Conservation (phyloP, 2,888 invertebrate species). For the Ommatoiulus sabulosus region DNA sequence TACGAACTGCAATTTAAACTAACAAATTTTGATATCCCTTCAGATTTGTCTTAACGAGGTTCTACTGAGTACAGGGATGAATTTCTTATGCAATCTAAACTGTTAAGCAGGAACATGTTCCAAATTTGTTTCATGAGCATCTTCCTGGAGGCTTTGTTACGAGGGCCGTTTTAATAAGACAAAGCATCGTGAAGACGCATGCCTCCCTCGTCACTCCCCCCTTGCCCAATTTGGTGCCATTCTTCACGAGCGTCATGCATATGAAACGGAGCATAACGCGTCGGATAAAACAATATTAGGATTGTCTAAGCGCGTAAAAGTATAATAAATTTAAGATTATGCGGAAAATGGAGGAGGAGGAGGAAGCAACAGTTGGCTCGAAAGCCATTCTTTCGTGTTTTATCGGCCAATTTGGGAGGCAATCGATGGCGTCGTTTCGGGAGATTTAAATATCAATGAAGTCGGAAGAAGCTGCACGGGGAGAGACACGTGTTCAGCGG, state of each 20-base stretch:
- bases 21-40: no score
- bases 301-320: slow-evolving; percentile 8
- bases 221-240: neutral
- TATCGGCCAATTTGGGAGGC: slow-evolving; percentile 33
- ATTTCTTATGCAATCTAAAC: no score
- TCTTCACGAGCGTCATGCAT: neutral
- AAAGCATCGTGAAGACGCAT: no score
- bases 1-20: no score
- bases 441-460: slow-evolving; percentile 38
- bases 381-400: slow-evolving; percentile 38
- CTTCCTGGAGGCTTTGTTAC: no score
- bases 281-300: slow-evolving; percentile 33
- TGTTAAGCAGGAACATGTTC: no score
- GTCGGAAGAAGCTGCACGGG: neutral
- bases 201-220: no score
- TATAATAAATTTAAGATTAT: slow-evolving; percentile 25
- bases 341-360: neutral
- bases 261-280: neutral
- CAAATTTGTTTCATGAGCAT: no score
- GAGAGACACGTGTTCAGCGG: neutral
- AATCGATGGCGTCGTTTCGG: slow-evolving; percentile 5
- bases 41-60: no score
- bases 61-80: no score
- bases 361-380: slow-evolving; percentile 22
- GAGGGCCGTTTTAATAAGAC: no score